These are phyloP conservation scores for Enteromius afrohamiltoni DNA, from an alignment of 2,797 vertebrate genomes.

Conservation along the genomic window DNA sequence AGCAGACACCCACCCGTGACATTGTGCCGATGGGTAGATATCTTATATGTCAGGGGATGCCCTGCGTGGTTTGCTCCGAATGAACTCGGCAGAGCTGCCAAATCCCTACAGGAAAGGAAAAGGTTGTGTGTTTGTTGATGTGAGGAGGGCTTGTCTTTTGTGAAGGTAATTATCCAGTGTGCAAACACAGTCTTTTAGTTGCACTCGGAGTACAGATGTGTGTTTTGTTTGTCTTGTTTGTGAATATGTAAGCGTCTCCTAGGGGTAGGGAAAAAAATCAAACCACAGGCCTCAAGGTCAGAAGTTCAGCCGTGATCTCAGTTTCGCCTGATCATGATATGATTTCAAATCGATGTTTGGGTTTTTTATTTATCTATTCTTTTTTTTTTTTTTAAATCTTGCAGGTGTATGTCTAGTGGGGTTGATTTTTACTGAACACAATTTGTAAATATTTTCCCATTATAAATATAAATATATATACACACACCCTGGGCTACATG, in stretches of 20 bases:
- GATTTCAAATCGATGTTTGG: neutral
- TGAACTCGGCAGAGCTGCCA: constrained; percentile 49
- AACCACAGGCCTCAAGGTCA: constrained; percentile 48
- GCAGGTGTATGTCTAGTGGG: neutral
- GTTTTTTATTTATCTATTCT: neutral
- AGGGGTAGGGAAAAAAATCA: constrained; percentile 15
- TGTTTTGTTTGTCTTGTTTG: constrained; percentile 54
- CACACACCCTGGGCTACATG: too few species aligned
- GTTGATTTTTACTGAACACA: neutral
- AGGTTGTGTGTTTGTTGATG: constrained; percentile 63
- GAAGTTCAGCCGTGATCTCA: constrained; percentile 22
- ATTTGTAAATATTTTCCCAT: neutral
- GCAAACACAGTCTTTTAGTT: constrained; percentile 52
- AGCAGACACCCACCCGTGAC: constrained; percentile 60
- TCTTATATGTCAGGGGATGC: constrained; percentile 59
- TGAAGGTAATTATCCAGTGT: constrained; percentile 59
- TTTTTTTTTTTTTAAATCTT: neutral
- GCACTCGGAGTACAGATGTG: constrained; percentile 46
- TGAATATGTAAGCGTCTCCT: constrained; percentile 49
- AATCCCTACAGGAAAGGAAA: constrained; percentile 52
- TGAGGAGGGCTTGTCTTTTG: constrained; percentile 59
- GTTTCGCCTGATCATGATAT: neutral
- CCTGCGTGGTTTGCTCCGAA: constrained; percentile 43
- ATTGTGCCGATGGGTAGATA: constrained; percentile 60
- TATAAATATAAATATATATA: too few species aligned